These are phyloP conservation scores for Myiothlypis coronata DNA, from an alignment of 2,797 vertebrate species.

Conservation along the genomic window DNA sequence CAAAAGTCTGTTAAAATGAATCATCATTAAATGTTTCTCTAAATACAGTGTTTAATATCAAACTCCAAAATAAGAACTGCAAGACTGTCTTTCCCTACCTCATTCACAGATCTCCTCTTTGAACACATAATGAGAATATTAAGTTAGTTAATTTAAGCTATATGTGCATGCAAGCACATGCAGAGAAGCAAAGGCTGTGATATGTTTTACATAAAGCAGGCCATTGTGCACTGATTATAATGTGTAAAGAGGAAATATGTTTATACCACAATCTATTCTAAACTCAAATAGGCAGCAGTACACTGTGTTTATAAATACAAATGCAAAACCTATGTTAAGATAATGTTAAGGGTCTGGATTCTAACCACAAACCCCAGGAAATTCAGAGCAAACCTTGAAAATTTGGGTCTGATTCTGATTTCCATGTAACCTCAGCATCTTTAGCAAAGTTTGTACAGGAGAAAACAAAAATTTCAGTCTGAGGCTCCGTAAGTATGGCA, in stretches of 20 bases:
- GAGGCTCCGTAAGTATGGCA: not conserved
- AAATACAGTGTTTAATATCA: conserved; percentile 66
- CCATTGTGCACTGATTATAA: conserved; percentile 76
- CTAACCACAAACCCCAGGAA: conserved; percentile 48
- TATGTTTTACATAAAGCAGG: conserved; percentile 81
- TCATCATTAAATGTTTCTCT: conserved; percentile 65
- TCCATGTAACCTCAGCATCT: not conserved
- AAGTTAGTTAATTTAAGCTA: conserved; percentile 75
- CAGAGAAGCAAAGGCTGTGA: conserved; percentile 67
- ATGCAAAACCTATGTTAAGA: conserved; percentile 63
- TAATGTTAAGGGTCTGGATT: conserved; percentile 53
- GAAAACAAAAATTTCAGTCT: not conserved
- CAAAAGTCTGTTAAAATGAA: conserved; percentile 69
- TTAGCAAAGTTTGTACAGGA: not conserved
- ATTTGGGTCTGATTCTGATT: not conserved
- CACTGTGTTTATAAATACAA: conserved; percentile 73
- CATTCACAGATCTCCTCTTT: conserved; percentile 72
- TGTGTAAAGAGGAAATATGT: conserved; percentile 79
- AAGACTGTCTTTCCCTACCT: conserved; percentile 67
- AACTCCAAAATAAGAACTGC: conserved; percentile 68
- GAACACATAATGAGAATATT: conserved; percentile 73
- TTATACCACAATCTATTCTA: conserved; percentile 74
- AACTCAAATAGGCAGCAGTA: conserved; percentile 73
- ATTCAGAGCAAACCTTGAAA: conserved; percentile 8
- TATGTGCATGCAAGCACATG: conserved; percentile 59